A percentile compares a stretch with the other conserved stretches of the same genome.
Conservation (phyloP, 1,140 invertebrate genomes). For the Glossosoma conforme region DNA sequence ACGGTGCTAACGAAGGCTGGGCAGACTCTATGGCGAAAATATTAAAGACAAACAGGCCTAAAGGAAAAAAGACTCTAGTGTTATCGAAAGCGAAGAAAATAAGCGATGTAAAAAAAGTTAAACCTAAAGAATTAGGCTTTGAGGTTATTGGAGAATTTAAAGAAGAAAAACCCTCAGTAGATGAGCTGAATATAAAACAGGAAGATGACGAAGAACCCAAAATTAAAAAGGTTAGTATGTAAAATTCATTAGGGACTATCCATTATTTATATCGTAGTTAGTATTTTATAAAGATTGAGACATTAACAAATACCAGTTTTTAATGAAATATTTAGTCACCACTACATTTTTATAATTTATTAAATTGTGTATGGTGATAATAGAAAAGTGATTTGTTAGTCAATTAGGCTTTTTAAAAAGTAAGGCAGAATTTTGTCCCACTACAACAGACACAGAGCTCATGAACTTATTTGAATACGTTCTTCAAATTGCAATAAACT, state of each 20-base stretch:
- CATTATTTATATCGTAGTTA: no score
- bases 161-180: slow-evolving; percentile 41
- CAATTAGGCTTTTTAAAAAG: neutral
- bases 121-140: slow-evolving; percentile 48
- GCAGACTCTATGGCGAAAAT: slow-evolving; percentile 71
- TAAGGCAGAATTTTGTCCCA: no score
- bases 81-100: slow-evolving; percentile 70
- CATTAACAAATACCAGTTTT: no score
- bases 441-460: no score
- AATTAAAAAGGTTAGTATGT: slow-evolving; percentile 25
- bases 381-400: neutral
- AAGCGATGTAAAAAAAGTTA: slow-evolving; percentile 51
- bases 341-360: neutral
- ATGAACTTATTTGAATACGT: no score
- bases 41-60: slow-evolving; percentile 66
- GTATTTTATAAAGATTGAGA: no score
- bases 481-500: no score
- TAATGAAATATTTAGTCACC: neutral
- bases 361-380: neutral
- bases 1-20: slow-evolving; percentile 52
- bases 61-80: slow-evolving; percentile 67
- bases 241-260: slow-evolving; percentile 7
- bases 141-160: slow-evolving; percentile 48
- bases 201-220: slow-evolving; percentile 22
- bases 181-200: slow-evolving; percentile 38